A percentile compares a stretch with the other conserved stretches of the same genome.
Evolutionary conservation across 2,797 vertebrate genomes (phyloP).

Genomic region (Leucoraja ocellata): DNA sequence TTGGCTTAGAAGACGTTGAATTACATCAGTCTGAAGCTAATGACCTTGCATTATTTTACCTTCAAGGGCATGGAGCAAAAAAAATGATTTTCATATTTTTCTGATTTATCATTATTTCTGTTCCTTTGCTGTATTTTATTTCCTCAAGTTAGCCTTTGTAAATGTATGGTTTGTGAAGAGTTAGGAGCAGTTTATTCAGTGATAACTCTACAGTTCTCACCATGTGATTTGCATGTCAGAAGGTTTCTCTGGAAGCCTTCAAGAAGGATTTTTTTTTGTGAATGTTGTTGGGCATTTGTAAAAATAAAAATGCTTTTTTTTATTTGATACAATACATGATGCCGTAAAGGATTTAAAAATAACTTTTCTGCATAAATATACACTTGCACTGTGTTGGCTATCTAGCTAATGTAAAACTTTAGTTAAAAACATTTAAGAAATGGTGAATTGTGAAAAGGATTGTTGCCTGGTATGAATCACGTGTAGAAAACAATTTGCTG

Average conservation of each 20-base stretch:
- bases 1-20: slow-evolving; percentile 50
- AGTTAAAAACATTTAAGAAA: slow-evolving; percentile 55
- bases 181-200: slow-evolving; percentile 32
- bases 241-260: slow-evolving; percentile 47
- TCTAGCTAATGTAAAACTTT: slow-evolving; percentile 47
- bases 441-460: slow-evolving; percentile 61
- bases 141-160: slow-evolving; percentile 19
- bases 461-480: slow-evolving; percentile 70
- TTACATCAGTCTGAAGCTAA: slow-evolving; percentile 57
- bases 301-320: slow-evolving; percentile 41
- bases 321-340: slow-evolving; percentile 44
- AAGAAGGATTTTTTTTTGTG: slow-evolving; percentile 60
- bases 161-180: slow-evolving; percentile 38
- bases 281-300: slow-evolving; percentile 61
- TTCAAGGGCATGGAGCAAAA: slow-evolving; percentile 59
- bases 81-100: slow-evolving; percentile 61
- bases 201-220: slow-evolving; percentile 50
- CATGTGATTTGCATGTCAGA: slow-evolving; percentile 51
- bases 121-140: slow-evolving; percentile 39
- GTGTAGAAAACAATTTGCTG: slow-evolving; percentile 62
- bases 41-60: slow-evolving; percentile 61
- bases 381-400: slow-evolving; percentile 71
- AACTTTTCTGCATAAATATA: slow-evolving; percentile 68
- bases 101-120: slow-evolving; percentile 40
- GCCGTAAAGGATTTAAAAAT: slow-evolving; percentile 56